Evolutionary conservation across 2,797 vertebrate genomes (phyloP), one percentile per base, ranked within the genome.

Genomic region (Mico argentatus): DNA sequence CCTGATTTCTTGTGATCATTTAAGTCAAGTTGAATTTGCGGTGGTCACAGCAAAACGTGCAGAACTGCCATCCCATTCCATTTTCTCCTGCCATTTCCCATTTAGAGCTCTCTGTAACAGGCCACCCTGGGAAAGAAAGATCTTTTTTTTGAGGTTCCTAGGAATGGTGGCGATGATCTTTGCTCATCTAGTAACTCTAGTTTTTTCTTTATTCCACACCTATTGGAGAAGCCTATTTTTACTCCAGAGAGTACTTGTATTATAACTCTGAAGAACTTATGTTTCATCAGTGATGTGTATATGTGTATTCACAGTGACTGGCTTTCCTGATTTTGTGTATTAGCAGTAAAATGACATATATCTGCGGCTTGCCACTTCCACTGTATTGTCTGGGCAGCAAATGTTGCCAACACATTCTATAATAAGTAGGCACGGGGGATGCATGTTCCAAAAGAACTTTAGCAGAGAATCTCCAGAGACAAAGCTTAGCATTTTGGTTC

Each of bases 401-500:
- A 88, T 97, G 75, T 26, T 92, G 55, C 87, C 77, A 89, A 27
- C 61, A 67, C 61, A 52, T 57, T 95, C 12, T 75, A 6, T 81
- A 93, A 46, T 95, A 88, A 97, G 44, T 91, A 94, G 90, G 33
- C 82, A 92, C 26, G 97, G 27, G 72, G 90, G 27, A 67, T 95
- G 36, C 26, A 77, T 92, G 44, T 97, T 96, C 89, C 61, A 27
- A 59, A 91, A 93, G 89, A 95, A 93, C 19, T 57, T 95, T 27
- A 92, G 84, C 30, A 59, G 50, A 55, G 82, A 39, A 55, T 89
- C 70, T 70, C 48, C 48, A 87, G 91, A 94, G 89, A 91, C 59
- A 95, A 95, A 95, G 88, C 67, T 94, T 90, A 92, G 75, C 81
- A 92, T 95, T 97, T 88, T 91, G 67, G 76, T 83, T 88, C 75